A percentile compares a stretch with the other conserved stretches of the same genome.
phyloP scores from a whole-genome alignment of 1,140 invertebrate genomes.

The Temnothorax nylanderi region DNA sequence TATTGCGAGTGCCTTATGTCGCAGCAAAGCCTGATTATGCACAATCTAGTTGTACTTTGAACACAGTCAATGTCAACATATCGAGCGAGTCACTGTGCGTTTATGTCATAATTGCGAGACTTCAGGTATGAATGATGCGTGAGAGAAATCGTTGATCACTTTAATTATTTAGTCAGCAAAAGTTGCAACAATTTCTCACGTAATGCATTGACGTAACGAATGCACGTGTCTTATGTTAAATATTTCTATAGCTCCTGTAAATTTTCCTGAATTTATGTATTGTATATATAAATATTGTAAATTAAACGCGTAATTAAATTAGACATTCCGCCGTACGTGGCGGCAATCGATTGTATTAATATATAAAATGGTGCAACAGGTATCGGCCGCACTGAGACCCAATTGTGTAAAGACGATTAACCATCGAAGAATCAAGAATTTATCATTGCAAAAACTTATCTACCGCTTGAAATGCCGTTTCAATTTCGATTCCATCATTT shows the following conservation, averaged over 20 bases:
- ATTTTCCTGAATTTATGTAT: slow-evolving; percentile 8
- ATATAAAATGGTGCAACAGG: background rate
- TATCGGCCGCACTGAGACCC: background rate
- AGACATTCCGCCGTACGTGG: background rate
- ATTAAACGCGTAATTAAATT: background rate
- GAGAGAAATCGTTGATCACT: background rate
- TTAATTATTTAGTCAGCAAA: background rate
- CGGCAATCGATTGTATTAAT: background rate
- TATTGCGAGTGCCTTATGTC: slow-evolving; percentile 38
- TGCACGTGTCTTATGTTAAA: slow-evolving; percentile 18
- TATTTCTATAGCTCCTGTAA: slow-evolving; percentile 11
- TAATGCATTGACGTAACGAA: background rate
- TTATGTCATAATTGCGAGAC: background rate
- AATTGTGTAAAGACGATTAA: slow-evolving; percentile 14
- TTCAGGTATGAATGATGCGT: background rate
- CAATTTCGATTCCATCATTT: background rate
- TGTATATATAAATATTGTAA: slow-evolving; percentile 17
- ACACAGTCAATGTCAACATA: slow-evolving; percentile 34
- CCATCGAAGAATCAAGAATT: slow-evolving; percentile 38
- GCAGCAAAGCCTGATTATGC: slow-evolving; percentile 30
- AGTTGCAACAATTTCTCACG: slow-evolving; percentile 6
- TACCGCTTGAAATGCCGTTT: background rate
- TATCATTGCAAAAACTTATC: slow-evolving; percentile 42
- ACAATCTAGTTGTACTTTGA: slow-evolving; percentile 24
- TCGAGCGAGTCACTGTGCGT: slow-evolving; percentile 9